Evolutionary conservation across 2,888 invertebrate species (phyloP).

Genomic region (Platycheirus rosarum): DNA sequence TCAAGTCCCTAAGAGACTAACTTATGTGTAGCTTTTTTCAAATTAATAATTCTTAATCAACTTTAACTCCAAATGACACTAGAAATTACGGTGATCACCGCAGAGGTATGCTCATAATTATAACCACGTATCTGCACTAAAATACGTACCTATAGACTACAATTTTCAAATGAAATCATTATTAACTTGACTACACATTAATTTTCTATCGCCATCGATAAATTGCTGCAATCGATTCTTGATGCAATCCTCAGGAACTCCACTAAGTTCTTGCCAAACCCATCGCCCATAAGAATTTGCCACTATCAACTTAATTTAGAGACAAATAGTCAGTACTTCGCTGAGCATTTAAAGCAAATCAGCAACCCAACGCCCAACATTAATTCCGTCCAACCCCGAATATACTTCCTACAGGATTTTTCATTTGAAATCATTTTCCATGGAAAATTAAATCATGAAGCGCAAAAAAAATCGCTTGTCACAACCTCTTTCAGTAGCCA

Average conservation of each 20-base stretch:
- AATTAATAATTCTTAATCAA: no score
- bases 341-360: neutral
- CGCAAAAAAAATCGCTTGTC: constrained; percentile 35
- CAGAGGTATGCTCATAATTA: neutral
- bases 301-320: neutral
- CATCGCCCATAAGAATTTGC: neutral
- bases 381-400: constrained; percentile 1
- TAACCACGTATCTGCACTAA: neutral
- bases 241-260: neutral
- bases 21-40: no score
- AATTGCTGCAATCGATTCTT: neutral
- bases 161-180: no score
- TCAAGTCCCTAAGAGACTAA: no score
- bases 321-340: neutral
- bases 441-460: constrained; percentile 24
- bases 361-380: constrained; percentile 31
- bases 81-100: no score
- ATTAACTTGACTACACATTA: neutral
- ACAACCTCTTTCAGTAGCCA: constrained; percentile 46
- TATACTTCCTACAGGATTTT: constrained; percentile 9
- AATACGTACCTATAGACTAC: no score
- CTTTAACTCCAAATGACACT: no score
- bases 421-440: constrained; percentile 11
- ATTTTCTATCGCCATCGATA: neutral
- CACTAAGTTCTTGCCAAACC: neutral